Evolutionary conservation across 2,888 invertebrate genomes (phyloP).

Genomic region (Halictus ligatus): DNA sequence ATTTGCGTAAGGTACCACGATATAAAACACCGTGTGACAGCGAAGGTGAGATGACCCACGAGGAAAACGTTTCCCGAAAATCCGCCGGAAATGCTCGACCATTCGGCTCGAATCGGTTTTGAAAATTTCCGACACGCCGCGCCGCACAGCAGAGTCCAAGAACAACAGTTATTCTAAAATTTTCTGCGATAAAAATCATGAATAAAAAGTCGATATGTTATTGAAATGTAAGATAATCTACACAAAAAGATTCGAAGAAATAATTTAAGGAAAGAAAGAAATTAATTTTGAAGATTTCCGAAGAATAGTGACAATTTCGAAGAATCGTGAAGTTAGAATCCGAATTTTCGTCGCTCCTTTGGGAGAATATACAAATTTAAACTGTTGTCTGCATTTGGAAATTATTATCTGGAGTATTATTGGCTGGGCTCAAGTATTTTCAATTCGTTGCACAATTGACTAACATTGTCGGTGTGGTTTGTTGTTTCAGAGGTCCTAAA

Average conservation of each 20-base stretch:
- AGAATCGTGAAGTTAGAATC: neutral
- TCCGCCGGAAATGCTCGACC: constrained; percentile 1
- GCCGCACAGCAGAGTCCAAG: neutral
- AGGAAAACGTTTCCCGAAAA: constrained; percentile 34
- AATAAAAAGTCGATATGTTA: no score
- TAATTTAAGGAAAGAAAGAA: no score
- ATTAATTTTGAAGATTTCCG: neutral
- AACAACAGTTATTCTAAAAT: no score
- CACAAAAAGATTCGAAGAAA: no score
- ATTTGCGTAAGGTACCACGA: constrained; percentile 77
- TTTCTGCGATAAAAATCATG: no score
- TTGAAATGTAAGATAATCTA: no score
- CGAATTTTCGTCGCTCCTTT: neutral
- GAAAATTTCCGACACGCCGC: neutral
- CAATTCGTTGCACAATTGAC: neutral
- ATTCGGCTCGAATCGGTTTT: neutral
- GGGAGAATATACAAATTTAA: neutral
- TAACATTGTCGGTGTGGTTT: constrained; percentile 59
- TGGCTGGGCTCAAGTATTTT: neutral
- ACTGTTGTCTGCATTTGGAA: neutral
- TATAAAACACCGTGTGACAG: constrained; percentile 68
- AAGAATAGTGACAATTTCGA: neutral
- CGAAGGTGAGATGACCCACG: constrained; percentile 46
- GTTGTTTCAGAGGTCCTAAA: constrained; percentile 83
- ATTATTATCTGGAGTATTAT: neutral